These are phyloP conservation scores for Chelonus formosanus DNA, from an alignment of 2,888 invertebrate genomes.

Conservation along the genomic window DNA sequence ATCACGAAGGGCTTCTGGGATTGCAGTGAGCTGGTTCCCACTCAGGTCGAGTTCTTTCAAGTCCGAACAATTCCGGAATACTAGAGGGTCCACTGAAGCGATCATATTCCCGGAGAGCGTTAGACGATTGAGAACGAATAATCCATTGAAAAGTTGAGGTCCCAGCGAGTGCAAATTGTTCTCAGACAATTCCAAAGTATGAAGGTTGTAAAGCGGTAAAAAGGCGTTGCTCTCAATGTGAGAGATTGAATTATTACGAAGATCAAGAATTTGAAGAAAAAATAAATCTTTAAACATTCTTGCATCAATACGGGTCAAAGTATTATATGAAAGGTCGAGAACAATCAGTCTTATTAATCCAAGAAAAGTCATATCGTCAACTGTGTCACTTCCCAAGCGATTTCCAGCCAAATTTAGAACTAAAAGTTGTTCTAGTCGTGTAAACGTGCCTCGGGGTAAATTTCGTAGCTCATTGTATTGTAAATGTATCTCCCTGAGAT, in stretches of 20 bases:
- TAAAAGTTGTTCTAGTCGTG: constrained; percentile 82
- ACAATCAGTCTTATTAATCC: constrained; percentile 86
- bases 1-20: constrained; percentile 85
- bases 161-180: constrained; percentile 85
- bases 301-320: constrained; percentile 83
- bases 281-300: constrained; percentile 87
- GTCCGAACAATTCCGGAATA: constrained; percentile 88
- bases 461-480: constrained; percentile 87
- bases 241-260: constrained; percentile 88
- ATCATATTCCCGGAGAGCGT: constrained; percentile 88
- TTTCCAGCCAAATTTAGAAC: constrained; percentile 86
- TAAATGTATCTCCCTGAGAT: constrained; percentile 82
- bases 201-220: constrained; percentile 85
- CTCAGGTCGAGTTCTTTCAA: constrained; percentile 89
- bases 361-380: constrained; percentile 85
- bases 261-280: constrained; percentile 84
- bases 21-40: constrained; percentile 82
- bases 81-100: constrained; percentile 78
- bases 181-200: constrained; percentile 88
- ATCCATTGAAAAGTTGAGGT: constrained; percentile 82
- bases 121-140: constrained; percentile 83
- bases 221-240: constrained; percentile 90
- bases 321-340: constrained; percentile 85
- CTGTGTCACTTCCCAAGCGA: constrained; percentile 83
- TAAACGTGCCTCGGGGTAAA: constrained; percentile 83